Percentiles rank a stretch among this genome's conserved stretches.
These are phyloP conservation scores for Synergus laeviventris DNA, from an alignment of 2,888 invertebrate species.

Conservation along the genomic window DNA sequence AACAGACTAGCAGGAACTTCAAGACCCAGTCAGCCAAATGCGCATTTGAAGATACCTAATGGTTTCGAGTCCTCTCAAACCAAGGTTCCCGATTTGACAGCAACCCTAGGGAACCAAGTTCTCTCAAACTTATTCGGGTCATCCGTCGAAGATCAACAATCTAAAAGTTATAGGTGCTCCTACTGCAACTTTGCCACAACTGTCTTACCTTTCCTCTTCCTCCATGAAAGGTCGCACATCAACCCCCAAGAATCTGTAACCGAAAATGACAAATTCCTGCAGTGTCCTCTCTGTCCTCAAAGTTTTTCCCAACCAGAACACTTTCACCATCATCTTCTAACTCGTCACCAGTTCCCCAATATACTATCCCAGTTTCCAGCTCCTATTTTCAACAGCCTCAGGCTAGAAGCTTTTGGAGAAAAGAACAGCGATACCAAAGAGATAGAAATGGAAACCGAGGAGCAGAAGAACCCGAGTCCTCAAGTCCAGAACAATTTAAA, in stretches of 20 bases:
- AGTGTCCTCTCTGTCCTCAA: slow-evolving; percentile 81
- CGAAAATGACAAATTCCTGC: slow-evolving; percentile 71
- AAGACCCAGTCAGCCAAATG: slow-evolving; percentile 69
- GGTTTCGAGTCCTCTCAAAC: slow-evolving; percentile 71
- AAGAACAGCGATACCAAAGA: slow-evolving; percentile 62
- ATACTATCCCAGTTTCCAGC: slow-evolving; percentile 68
- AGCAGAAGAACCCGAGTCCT: slow-evolving; percentile 74
- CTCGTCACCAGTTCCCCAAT: slow-evolving; percentile 78
- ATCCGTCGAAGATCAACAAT: slow-evolving; percentile 76
- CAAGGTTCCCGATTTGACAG: slow-evolving; percentile 50
- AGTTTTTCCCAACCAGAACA: slow-evolving; percentile 79
- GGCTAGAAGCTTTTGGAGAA: slow-evolving; percentile 54
- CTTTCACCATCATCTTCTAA: slow-evolving; percentile 81
- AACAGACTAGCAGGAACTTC: slow-evolving; percentile 74
- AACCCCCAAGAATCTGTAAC: slow-evolving; percentile 73
- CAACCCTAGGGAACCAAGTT: slow-evolving; percentile 77
- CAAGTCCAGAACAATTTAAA: slow-evolving; percentile 55
- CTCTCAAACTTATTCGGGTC: slow-evolving; percentile 77
- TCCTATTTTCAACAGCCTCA: slow-evolving; percentile 57
- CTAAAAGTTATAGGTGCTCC: slow-evolving; percentile 92
- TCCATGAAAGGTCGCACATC: slow-evolving; percentile 92
- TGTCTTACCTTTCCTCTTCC: slow-evolving; percentile 92
- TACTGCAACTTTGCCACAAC: slow-evolving; percentile 93
- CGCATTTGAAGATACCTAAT: slow-evolving; percentile 80
- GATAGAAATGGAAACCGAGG: slow-evolving; percentile 62